These are phyloP conservation scores for Apodemus speciosus DNA, from an alignment of 2,113 vertebrate genomes.

Conservation along the genomic window DNA sequence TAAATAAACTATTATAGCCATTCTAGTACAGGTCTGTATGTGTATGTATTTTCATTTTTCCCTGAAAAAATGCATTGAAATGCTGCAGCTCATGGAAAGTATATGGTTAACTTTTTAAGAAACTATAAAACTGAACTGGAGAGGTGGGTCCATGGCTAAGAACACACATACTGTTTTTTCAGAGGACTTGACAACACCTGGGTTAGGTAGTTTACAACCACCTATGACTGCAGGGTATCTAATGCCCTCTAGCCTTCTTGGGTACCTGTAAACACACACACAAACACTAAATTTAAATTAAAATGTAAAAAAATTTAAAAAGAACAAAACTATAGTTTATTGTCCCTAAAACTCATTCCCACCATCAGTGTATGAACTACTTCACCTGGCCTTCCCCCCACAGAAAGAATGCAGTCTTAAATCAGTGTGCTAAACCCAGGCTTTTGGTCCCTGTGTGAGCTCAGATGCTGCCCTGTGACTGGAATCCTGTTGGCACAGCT, in stretches of 20 bases:
- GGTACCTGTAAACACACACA: too few relatives aligned
- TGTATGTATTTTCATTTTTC: neutral
- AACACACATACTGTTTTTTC: neutral
- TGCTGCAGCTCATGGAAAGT: neutral
- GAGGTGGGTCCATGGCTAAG: neutral
- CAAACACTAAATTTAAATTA: neutral
- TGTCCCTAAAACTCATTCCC: too few relatives aligned
- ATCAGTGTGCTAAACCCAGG: neutral
- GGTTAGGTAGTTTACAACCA: neutral
- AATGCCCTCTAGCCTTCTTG: neutral
- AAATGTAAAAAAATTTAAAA: neutral
- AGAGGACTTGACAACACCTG: neutral
- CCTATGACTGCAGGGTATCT: neutral
- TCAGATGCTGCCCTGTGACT: neutral
- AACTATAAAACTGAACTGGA: neutral
- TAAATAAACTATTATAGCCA: neutral
- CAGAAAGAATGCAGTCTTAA: neutral
- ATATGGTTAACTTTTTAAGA: conserved; percentile 6
- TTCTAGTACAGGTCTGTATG: neutral
- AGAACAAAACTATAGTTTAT: neutral
- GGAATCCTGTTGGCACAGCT: neutral
- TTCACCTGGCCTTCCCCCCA: neutral
- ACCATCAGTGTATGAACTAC: too few relatives aligned
- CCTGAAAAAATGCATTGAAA: neutral
- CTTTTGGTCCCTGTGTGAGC: neutral